Conservation (phyloP, 2,797 vertebrate species). For the Acipenser transmontanus region DNA sequence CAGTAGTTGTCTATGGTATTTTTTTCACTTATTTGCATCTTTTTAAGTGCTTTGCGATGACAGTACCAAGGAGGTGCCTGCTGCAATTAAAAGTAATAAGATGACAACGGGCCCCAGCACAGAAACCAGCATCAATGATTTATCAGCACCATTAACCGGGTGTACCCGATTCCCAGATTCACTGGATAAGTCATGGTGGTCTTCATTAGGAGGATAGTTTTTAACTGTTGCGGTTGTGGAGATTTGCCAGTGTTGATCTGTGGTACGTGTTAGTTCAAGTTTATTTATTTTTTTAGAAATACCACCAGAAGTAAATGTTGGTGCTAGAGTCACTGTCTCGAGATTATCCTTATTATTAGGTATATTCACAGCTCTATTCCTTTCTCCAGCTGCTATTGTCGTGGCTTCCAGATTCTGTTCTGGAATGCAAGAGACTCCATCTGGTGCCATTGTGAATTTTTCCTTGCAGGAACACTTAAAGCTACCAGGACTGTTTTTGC, state of each 20-base stretch:
- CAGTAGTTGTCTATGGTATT: slow-evolving; percentile 55
- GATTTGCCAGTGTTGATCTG: background rate
- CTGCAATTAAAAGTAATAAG: slow-evolving; percentile 42
- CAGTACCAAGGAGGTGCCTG: slow-evolving; percentile 41
- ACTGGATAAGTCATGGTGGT: background rate
- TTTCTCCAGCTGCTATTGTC: background rate
- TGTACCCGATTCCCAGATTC: slow-evolving; percentile 2
- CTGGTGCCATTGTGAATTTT: slow-evolving; percentile 24
- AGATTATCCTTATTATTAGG: slow-evolving; percentile 1
- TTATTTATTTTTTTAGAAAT: slow-evolving; percentile 7
- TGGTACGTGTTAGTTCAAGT: slow-evolving; percentile 19
- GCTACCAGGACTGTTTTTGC: slow-evolving; percentile 48
- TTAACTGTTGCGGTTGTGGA: slow-evolving; percentile 17
- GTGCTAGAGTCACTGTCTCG: background rate
- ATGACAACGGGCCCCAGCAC: slow-evolving; percentile 49
- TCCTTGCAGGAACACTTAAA: slow-evolving; percentile 39
- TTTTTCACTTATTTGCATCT: slow-evolving; percentile 44
- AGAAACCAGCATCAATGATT: slow-evolving; percentile 43
- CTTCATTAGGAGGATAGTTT: background rate
- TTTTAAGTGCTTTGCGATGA: slow-evolving; percentile 44
- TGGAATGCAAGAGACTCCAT: slow-evolving; percentile 26
- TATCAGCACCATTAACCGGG: background rate
- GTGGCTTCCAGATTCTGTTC: background rate
- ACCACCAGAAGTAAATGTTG: background rate
- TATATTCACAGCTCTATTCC: background rate